phyloP scores from a whole-genome alignment of 2,113 vertebrate genomes.

The Electrona antarctica region DNA sequence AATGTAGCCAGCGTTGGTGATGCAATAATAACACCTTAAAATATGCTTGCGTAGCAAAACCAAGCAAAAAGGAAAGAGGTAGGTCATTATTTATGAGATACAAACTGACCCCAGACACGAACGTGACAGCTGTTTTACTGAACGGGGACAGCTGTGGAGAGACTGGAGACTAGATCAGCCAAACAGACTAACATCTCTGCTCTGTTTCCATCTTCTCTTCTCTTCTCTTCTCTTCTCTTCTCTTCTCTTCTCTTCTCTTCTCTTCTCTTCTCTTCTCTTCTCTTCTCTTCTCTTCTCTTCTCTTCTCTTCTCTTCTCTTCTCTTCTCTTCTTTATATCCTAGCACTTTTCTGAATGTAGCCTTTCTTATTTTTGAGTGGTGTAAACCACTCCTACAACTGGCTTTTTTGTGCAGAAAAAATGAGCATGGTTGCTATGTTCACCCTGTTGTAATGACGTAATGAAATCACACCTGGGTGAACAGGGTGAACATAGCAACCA shows the following conservation, averaged over 20 bases:
- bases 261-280: not conserved
- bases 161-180: constrained; percentile 48
- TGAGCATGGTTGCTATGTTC: too few species aligned
- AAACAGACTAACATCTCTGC: not conserved
- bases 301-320: constrained; percentile 10
- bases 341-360: too few species aligned
- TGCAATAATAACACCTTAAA: constrained; percentile 25
- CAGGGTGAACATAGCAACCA: too few species aligned
- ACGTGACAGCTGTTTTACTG: constrained; percentile 64
- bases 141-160: constrained; percentile 48
- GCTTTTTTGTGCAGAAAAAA: too few species aligned
- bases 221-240: not conserved
- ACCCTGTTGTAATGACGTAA: too few species aligned
- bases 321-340: not conserved
- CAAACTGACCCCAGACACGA: constrained; percentile 61
- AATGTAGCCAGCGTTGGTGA: not conserved
- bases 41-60: constrained; percentile 32
- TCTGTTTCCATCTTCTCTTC: not conserved
- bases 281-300: constrained; percentile 6
- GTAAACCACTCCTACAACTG: too few species aligned
- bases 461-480: too few species aligned
- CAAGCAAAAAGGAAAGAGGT: constrained; percentile 49
- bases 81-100: constrained; percentile 55
- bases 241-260: not conserved
- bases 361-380: too few species aligned